A percentile compares a stretch with the other conserved stretches of the same genome.
Evolutionary conservation across 1,140 invertebrate genomes (phyloP).

Genomic region (Cotesia vestalis): DNA sequence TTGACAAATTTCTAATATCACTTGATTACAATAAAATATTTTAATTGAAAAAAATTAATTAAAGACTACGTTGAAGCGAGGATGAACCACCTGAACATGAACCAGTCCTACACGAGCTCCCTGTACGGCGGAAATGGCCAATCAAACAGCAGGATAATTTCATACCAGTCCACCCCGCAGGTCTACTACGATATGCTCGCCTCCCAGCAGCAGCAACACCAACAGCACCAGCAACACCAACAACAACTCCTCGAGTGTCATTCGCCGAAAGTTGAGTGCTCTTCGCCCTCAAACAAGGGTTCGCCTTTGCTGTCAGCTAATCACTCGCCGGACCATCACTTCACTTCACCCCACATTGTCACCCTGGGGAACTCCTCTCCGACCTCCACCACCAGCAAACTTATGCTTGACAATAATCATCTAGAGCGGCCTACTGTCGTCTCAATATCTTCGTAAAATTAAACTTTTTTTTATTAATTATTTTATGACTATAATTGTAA

Average conservation of each 20-base stretch:
- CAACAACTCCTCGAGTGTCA: slow-evolving; percentile 52
- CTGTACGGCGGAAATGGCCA: slow-evolving; percentile 44
- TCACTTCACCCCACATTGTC: slow-evolving; percentile 56
- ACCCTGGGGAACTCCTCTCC: slow-evolving; percentile 53
- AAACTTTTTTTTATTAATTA: slow-evolving; percentile 31
- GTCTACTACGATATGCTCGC: slow-evolving; percentile 54
- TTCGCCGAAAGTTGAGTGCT: slow-evolving; percentile 60
- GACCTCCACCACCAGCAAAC: slow-evolving; percentile 40
- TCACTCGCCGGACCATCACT: slow-evolving; percentile 59
- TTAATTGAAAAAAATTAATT: not conserved
- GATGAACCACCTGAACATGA: slow-evolving; percentile 45
- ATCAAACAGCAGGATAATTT: slow-evolving; percentile 40
- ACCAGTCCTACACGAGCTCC: slow-evolving; percentile 44
- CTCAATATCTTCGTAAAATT: slow-evolving; percentile 57
- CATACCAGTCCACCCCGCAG: slow-evolving; percentile 40
- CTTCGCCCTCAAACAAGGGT: slow-evolving; percentile 51
- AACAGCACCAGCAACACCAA: slow-evolving; percentile 49
- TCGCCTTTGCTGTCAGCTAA: slow-evolving; percentile 54
- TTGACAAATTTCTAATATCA: no score
- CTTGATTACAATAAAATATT: no score
- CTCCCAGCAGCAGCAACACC: slow-evolving; percentile 42
- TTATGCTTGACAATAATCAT: slow-evolving; percentile 51
- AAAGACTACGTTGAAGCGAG: slow-evolving; percentile 53
- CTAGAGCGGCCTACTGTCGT: slow-evolving; percentile 56
- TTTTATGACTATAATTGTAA: not conserved